phyloP scores from a whole-genome alignment of 2,888 invertebrate species.

The Ptilodon capucinus region DNA sequence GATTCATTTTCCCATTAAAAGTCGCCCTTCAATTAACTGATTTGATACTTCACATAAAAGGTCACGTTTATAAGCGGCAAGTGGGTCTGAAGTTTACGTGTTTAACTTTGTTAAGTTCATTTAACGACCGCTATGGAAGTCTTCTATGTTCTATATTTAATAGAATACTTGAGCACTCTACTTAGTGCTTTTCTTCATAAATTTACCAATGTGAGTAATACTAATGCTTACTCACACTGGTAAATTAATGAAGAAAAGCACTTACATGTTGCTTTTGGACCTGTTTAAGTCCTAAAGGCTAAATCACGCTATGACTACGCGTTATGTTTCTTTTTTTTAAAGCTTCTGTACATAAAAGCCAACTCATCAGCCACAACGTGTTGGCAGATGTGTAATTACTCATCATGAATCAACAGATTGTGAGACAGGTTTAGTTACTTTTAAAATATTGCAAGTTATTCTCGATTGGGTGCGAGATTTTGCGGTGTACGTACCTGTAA shows the following conservation, averaged over 20 bases:
- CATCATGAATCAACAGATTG: constrained; percentile 28
- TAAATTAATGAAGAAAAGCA: neutral
- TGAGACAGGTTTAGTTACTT: neutral
- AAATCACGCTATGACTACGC: neutral
- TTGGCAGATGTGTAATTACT: constrained; percentile 30
- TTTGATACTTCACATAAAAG: no score
- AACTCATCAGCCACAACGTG: constrained; percentile 5
- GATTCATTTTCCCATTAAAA: no score
- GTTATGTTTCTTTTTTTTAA: neutral
- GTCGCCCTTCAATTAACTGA: no score
- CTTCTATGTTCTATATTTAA: no score
- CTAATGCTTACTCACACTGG: neutral
- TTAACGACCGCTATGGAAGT: no score
- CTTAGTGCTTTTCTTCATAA: no score
- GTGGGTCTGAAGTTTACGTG: no score
- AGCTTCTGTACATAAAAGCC: neutral
- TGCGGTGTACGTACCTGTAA: neutral
- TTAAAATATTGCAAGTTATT: neutral
- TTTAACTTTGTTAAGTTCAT: no score
- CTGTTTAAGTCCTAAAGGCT: neutral
- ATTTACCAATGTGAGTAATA: no score
- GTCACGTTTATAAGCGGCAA: no score
- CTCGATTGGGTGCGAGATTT: neutral
- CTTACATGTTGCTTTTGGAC: neutral
- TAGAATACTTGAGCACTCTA: no score